Base-by-base conservation (phyloP, 2,797 vertebrate species). In the Morus bassanus region DNA sequence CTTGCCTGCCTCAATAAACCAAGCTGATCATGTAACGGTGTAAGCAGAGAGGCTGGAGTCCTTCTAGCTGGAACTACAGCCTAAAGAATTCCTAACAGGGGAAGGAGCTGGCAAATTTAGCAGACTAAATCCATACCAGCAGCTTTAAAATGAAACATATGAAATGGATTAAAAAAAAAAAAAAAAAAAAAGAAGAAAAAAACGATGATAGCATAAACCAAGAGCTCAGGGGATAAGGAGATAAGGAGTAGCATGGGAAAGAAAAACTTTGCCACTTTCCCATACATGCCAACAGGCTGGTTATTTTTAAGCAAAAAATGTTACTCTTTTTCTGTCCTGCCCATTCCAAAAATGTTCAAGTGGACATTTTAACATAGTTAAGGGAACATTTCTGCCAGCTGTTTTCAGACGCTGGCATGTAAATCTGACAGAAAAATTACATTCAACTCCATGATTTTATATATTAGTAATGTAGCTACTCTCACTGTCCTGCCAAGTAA, bases 301-400 rank as follows among this genome's bases (percentile, higher is more conserved):
- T 79, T 97, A 97, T 97, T 96, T 97, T 97, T 90, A 96, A 92
- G 74, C 43, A 89, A 73, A 82, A 79, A 84, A 85, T 3, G 50
- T 95, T 91, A 86, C 51, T 78, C 33, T 93, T 83, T 94, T 85
- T 94, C 86, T 85, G 51, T 60, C 74, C 82, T 88, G 70, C 51
- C 54, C 73, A 37, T 64, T 75, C 45, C 75, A 94, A 89, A 92
- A 92, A 75, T 35, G 50, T 54, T 85, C n/a, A 85, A 64, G 59
- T 50, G 31, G n/a, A 68, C 30, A 68, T 73, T 86, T 80, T 92
- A 88, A 74, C n/a, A 68, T 3, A 67, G 41, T 76, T 77, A 54
- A 72, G 30, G 9, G 46, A 50, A 48, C 68, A 88, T 72, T 92
- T 87, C 63, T 93, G 85, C 41, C 82, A 86, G 78, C 86, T 92